Evolutionary conservation across 2,113 vertebrate genomes (phyloP), one percentile per base, ranked within the genome.

Genomic region (Psilopsiagon aurifrons): DNA sequence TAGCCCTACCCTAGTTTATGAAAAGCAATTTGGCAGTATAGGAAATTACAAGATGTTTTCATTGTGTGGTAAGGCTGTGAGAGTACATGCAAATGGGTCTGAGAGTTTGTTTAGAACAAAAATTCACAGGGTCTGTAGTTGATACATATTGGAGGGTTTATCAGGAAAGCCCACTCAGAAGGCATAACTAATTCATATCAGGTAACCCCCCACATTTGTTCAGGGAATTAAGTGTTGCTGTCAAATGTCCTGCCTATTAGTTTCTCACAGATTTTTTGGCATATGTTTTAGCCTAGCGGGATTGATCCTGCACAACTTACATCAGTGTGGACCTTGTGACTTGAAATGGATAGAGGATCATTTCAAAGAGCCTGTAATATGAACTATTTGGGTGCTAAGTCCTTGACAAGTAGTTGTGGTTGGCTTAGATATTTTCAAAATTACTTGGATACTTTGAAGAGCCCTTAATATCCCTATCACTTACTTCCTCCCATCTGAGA

Each of bases 391-490:
- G 70, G 35, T 87, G 46, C 35, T 86, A 78, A 81, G 63, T 46
- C 84, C 47, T 89, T 91, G 80, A 60, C 28, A 60, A 17, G 62
- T 63, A 17, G 35, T 79, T 84, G 57, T 74, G 63, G 31, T 83
- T 91, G 59, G 82, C 59, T 66, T 54, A 79, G 57, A 79, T 94
- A 35, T 92, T 86, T 91, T 92, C 54, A 83, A 66, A 91, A 91
- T 85, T 79, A 59, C 39, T 89, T 31, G 66, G 62, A 28, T 88
- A 57, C 60, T 47, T 82, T 82, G 69, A 95, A 84, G 52, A 89
- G 29, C 22, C 16, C 14, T 85, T 79, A 90, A 75, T 88, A 62
- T 49, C 29, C 14, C 35, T 57, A n/a, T 79, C 35, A 70, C 10
- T 88, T 64, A 76, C 67, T 91, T 87, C 52, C 25, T 79, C 22